Evolutionary conservation across 2,113 vertebrate genomes (phyloP), one percentile per base, ranked within the genome.

Genomic region (Drymodes brunneopygia): DNA sequence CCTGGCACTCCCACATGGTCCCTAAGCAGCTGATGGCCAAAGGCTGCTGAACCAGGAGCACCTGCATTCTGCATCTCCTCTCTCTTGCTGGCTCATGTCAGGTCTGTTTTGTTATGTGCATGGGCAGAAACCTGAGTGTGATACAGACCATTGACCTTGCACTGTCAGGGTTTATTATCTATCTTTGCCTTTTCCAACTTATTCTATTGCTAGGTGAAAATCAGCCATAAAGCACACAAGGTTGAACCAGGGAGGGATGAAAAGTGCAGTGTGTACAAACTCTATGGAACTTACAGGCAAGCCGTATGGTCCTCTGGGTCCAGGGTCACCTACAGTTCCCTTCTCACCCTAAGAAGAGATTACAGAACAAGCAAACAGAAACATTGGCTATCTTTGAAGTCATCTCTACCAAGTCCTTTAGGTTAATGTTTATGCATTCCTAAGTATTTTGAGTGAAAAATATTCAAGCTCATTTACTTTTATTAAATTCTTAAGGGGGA

Each of bases 221-320:
- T 75, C 31, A 51, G 65, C 62, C 79, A 86, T 67, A 67, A 95
- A 93, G 53, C 44, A 87, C 64, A 90, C 33, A 27, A 40, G 42
- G 38, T 84, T 86, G 90, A 92, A 88, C 71, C 20, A 74, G 82
- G 71, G 65, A 93, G 64, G 84, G 89, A 88, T 96, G 93, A 92
- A 66, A 53, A 42, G 23, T 15, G 3, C 51, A 53, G 65, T 13
- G 47, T 40, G 64, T 15, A 58, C 80, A 88, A 29, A 15, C 44
- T 70, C n/a, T 20, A 24, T 27, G 60, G 70, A 91, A 99, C 99
- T 99, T 97, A 99, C 99, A 96, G 99, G 99, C 88, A 99, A 98
- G 94, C 99, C 99, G 7, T 99, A 99, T 4, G 99, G 99, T 96
- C 99, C 99, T 98, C 99, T 98, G 73, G 99, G 99, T 95, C 99